A percentile compares a stretch with the other conserved stretches of the same genome.
Evolutionary conservation across 2,113 vertebrate genomes (phyloP).

Genomic region (Thermophis baileyi): DNA sequence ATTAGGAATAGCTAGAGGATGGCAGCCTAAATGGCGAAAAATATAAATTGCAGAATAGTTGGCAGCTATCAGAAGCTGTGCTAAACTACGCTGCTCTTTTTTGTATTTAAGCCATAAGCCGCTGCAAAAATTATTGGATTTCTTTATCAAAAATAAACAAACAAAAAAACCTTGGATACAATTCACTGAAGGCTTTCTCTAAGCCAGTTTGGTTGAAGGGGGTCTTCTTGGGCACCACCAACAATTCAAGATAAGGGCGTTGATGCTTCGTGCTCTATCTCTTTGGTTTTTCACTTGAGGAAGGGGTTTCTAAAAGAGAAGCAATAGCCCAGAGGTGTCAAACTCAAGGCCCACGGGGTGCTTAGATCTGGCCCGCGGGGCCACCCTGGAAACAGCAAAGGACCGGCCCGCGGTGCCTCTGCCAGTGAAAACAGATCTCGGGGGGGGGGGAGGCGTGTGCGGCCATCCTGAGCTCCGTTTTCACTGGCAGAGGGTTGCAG

Average conservation of each 20-base stretch:
- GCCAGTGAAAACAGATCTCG: too few species aligned
- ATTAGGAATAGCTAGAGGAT: background rate
- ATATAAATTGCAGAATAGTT: background rate
- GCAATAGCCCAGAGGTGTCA: too few species aligned
- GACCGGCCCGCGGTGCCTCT: too few species aligned
- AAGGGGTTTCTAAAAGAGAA: background rate
- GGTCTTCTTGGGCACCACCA: background rate
- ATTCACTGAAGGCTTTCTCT: background rate
- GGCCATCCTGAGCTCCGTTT: too few species aligned
- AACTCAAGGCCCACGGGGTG: too few species aligned
- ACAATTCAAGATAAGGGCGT: too few species aligned
- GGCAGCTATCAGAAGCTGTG: conserved; percentile 40
- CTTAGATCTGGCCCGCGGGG: too few species aligned
- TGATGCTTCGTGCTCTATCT: background rate
- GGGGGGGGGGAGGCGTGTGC: too few species aligned
- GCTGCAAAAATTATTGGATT: conserved; percentile 18
- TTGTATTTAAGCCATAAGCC: conserved; percentile 48
- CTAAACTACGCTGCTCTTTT: conserved; percentile 33
- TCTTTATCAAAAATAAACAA: conserved; percentile 10
- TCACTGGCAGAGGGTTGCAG: too few species aligned
- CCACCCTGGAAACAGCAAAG: too few species aligned
- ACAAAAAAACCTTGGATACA: background rate
- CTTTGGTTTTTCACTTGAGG: background rate
- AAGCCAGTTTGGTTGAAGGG: background rate
- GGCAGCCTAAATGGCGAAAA: conserved; percentile 4